Base-by-base conservation (phyloP, 2,113 vertebrate species). In the Athene cunicularia region DNA sequence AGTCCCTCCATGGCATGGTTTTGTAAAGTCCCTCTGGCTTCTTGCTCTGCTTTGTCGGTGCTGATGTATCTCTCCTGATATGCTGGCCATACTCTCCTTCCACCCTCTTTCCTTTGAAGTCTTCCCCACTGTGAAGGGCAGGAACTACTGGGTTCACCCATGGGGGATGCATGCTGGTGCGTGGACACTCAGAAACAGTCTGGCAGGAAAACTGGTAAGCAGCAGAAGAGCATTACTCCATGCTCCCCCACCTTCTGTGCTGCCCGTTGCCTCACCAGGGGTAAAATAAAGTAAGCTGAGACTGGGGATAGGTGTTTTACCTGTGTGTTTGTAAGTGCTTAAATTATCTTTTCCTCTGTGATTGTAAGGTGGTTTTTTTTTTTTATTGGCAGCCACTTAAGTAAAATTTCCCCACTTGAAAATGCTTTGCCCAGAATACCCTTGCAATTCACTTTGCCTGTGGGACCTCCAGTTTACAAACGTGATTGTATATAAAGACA, bases 1-100 rank as follows among this genome's bases (percentile, higher is more conserved):
- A 55, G 33, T 49, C 3, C 8, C 8, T 49, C 19, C 16, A 16
- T 2, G 4, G 8, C 9, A 14, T 12, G 6, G 18, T 13, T 83
- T 86, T 47, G 5, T 66, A 52, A 71, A 77, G 14, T 26, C 41
- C 3, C 18, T 53, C 45, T 27, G 12, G 35, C 7, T 14, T 85
- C 13, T 59, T 39, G 39, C 24, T 59, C 28, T 37, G 7, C 21
- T 62, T 88, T 59, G n/a, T 22, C 0, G 0, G 10, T 28, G 49
- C 10, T 37, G 14, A n/a, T 41, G 18, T 3, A 32, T 18, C 12
- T 63, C 37, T 79, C 22, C 10, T 20, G 14, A 14, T 35, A 49
- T 63, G 39, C 22, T 5, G 11, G 20, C 21, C 8, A 5, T 7
- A 32, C 3, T 32, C 14, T 47, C 18, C 17, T 74, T 85, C 43